Conservation (phyloP, 2,888 invertebrate genomes). For the Tridacna gigas region DNA sequence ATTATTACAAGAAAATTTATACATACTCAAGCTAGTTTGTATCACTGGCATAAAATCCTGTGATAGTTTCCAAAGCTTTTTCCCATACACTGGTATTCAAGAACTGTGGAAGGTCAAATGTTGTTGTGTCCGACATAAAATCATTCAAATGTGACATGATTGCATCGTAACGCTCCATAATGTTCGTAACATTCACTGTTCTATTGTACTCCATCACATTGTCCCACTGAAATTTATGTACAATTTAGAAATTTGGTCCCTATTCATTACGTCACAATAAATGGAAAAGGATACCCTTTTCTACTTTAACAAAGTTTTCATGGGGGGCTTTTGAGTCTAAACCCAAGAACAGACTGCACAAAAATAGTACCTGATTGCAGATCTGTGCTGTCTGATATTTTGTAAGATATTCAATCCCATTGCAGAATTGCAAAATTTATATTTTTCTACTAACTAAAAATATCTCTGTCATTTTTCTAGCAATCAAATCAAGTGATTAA, state of each 20-base stretch:
- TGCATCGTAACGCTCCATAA: conserved; percentile 4
- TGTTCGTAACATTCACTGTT: not conserved
- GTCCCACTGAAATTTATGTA: conserved; percentile 14
- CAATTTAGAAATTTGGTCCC: no score
- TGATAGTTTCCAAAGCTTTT: conserved; percentile 22
- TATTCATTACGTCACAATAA: no score
- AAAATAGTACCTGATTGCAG: no score
- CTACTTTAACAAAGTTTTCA: not conserved
- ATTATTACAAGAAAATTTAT: no score
- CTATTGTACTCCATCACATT: conserved; percentile 16
- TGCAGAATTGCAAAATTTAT: no score
- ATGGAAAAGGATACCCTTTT: not conserved
- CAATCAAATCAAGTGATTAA: no score
- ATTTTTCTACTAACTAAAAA: no score
- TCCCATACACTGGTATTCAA: conserved; percentile 33
- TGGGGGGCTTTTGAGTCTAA: no score
- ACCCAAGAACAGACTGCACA: no score
- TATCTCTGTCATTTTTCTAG: no score
- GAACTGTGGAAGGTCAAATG: conserved; percentile 30
- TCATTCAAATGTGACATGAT: conserved; percentile 10
- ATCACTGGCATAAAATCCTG: conserved; percentile 8
- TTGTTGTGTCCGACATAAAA: not conserved
- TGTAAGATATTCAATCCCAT: no score
- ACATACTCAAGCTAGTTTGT: not conserved
- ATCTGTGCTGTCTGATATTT: no score